A percentile compares a stretch with the other conserved stretches of the same genome.
Conservation (phyloP, 2,797 vertebrate genomes). For the Mareca penelope region DNA sequence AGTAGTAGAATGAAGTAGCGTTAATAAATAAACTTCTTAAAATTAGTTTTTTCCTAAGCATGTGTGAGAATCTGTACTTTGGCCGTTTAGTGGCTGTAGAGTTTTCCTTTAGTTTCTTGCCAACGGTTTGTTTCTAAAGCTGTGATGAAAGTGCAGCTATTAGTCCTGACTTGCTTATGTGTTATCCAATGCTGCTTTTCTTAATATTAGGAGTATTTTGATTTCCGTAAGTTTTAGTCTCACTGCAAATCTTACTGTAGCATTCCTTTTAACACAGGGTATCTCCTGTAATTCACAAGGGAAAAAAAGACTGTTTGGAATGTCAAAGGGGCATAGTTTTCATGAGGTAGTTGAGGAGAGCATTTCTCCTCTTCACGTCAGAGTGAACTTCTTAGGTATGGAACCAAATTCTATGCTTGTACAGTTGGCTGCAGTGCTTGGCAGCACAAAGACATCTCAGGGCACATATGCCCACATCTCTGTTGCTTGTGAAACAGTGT, state of each 20-base stretch:
- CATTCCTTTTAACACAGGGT: not conserved
- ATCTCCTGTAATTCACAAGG: not conserved
- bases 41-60: not conserved
- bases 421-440: not conserved
- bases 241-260: not conserved
- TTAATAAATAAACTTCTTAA: slow-evolving; percentile 12
- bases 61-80: slow-evolving; percentile 10
- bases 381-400: not conserved
- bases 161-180: slow-evolving; percentile 23
- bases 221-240: not conserved
- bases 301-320: not conserved
- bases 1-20: slow-evolving; percentile 1
- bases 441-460: not conserved
- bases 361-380: not conserved
- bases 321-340: not conserved
- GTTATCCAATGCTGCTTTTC: slow-evolving; percentile 17
- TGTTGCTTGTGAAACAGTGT: not conserved
- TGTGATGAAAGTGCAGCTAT: not conserved
- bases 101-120: slow-evolving; percentile 36
- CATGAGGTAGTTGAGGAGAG: not conserved
- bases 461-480: not conserved
- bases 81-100: not conserved
- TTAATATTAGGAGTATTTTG: not conserved
- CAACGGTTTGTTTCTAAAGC: slow-evolving; percentile 42
- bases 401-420: not conserved